Conservation (phyloP, 37 sponge, comb jelly and placozoan genomes). For the Axinella damicornis region DNA sequence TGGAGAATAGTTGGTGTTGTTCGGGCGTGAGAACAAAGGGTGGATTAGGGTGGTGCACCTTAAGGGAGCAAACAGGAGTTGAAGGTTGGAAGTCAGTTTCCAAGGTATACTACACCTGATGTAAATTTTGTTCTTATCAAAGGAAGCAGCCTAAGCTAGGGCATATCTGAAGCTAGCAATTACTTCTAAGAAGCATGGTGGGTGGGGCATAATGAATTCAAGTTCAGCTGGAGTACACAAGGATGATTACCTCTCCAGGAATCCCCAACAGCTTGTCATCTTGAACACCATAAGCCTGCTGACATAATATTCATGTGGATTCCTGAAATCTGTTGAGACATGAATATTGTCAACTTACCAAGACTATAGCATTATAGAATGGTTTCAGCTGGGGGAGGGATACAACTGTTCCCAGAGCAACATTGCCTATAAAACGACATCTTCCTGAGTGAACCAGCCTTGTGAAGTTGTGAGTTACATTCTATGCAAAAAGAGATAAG, state of each 20-base stretch:
- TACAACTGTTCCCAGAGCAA: constrained; percentile 79
- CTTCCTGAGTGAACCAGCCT: constrained; percentile 43
- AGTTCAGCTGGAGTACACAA: not conserved
- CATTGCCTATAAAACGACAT: constrained; percentile 86
- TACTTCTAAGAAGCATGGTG: too few species aligned
- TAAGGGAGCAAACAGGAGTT: too few species aligned
- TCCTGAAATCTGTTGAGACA: not conserved
- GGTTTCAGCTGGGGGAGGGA: constrained; percentile 45
- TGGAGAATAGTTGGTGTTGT: not conserved
- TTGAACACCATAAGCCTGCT: constrained; percentile 90
- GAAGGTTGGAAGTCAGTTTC: too few species aligned
- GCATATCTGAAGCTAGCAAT: too few species aligned
- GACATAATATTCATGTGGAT: not conserved
- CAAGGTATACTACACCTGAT: too few species aligned
- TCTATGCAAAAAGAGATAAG: constrained; percentile 21
- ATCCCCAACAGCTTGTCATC: constrained; percentile 74
- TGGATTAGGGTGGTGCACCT: too few species aligned
- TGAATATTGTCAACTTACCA: constrained; percentile 37
- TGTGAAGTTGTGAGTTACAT: constrained; percentile 82
- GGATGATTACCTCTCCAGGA: constrained; percentile 73
- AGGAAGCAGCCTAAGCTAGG: too few species aligned
- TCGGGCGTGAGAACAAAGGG: not conserved
- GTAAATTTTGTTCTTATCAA: too few species aligned
- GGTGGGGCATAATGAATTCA: not conserved
- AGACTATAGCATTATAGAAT: constrained; percentile 79